Evolutionary conservation across 2,888 invertebrate genomes (phyloP).

Genomic region (Orthonychiurus folsomi): DNA sequence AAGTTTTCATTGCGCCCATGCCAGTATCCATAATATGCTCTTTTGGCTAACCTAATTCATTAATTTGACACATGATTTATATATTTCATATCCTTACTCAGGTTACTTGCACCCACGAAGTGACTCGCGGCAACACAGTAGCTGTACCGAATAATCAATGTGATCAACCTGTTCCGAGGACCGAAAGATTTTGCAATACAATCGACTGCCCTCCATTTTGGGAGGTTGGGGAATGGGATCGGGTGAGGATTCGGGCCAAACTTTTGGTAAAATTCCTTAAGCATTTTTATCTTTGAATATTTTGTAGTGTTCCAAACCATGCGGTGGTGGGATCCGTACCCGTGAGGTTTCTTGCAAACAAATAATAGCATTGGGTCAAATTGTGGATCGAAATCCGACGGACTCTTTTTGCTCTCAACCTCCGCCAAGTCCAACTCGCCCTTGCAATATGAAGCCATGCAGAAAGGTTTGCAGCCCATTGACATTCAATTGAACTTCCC

Average conservation of each 20-base stretch:
- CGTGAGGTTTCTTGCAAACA: conserved; percentile 77
- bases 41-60: no score
- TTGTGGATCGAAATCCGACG: conserved; percentile 65
- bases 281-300: conserved; percentile 1
- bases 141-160: conserved; percentile 90
- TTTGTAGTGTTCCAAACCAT: conserved; percentile 73
- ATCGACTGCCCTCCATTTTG: conserved; percentile 86
- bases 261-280: conserved; percentile 2
- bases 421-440: conserved; percentile 62
- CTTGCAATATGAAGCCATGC: conserved; percentile 77
- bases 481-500: conserved; percentile 23
- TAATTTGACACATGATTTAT: no score
- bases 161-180: conserved; percentile 78
- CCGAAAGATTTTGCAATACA: conserved; percentile 83
- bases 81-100: conserved; percentile 19
- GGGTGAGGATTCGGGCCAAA: conserved; percentile 16
- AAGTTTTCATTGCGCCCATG: background rate
- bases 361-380: conserved; percentile 84
- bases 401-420: conserved; percentile 63
- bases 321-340: conserved; percentile 81
- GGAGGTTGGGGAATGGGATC: conserved; percentile 77
- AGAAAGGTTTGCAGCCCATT: background rate
- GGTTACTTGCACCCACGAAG: conserved; percentile 78
- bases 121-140: conserved; percentile 78
- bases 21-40: background rate